Conservation (phyloP, 2,888 invertebrate species). For the Actias luna region DNA sequence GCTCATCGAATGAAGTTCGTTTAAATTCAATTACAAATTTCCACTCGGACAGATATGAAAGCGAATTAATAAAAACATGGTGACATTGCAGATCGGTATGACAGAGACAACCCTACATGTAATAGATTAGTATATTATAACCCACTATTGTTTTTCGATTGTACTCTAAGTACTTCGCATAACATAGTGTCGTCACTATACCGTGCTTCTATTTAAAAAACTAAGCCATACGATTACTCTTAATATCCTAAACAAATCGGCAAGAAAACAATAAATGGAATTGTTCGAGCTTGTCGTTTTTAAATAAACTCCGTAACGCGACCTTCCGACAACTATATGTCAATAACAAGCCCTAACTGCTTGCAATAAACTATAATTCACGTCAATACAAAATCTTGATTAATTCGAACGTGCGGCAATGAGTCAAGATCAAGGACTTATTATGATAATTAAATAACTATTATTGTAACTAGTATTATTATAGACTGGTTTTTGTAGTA, state of each 20-base stretch:
- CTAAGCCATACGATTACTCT: conserved; percentile 5
- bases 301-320: conserved; percentile 17
- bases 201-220: neutral
- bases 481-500: neutral
- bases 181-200: too few relatives aligned
- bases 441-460: conserved; percentile 8
- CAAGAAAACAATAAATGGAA: conserved; percentile 24
- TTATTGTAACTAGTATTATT: neutral
- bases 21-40: too few relatives aligned
- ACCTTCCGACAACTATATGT: neutral
- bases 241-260: conserved; percentile 16
- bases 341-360: neutral
- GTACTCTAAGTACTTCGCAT: too few relatives aligned
- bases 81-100: too few relatives aligned
- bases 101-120: too few relatives aligned
- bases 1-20: too few relatives aligned
- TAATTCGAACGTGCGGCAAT: conserved; percentile 17
- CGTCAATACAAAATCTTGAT: neutral
- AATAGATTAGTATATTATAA: too few relatives aligned
- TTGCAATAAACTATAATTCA: conserved; percentile 17
- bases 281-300: conserved; percentile 32
- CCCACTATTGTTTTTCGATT: too few relatives aligned
- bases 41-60: too few relatives aligned
- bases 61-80: too few relatives aligned
- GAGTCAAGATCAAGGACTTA: conserved; percentile 49